Percentiles rank a stretch among this genome's conserved stretches.
Conservation (phyloP, 1,140 invertebrate species). For the Orchestia grillus region DNA sequence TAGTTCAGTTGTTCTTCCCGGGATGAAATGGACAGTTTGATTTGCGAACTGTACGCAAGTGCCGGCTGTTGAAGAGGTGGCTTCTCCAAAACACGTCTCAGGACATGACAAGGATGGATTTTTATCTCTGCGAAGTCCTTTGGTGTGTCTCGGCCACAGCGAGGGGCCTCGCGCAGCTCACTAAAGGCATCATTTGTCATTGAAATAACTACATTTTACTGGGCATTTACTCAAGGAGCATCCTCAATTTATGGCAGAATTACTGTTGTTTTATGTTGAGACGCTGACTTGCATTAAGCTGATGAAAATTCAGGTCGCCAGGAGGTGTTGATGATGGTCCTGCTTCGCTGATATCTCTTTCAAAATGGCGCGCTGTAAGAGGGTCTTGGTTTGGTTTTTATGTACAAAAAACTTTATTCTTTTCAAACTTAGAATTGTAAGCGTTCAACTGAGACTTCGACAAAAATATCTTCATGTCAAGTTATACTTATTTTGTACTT, state of each 20-base stretch:
- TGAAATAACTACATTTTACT: neutral
- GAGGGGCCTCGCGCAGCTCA: neutral
- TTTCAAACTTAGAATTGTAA: neutral
- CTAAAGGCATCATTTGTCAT: constrained; percentile 18
- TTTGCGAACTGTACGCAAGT: neutral
- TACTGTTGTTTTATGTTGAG: neutral
- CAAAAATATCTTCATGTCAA: neutral
- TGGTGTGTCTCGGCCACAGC: neutral
- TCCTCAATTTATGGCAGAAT: constrained; percentile 19
- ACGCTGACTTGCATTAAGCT: neutral
- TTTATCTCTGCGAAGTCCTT: neutral
- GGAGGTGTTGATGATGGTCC: neutral
- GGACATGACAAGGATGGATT: neutral
- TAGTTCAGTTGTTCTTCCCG: neutral
- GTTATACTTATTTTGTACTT: neutral
- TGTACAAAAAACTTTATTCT: neutral
- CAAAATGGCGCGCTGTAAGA: neutral
- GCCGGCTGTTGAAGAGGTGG: neutral
- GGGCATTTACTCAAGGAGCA: neutral
- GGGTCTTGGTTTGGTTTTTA: neutral
- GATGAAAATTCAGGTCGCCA: neutral
- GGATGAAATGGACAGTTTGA: neutral
- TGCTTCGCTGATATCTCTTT: neutral
- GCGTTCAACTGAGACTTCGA: neutral
- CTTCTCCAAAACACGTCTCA: neutral